These are phyloP conservation scores for Noctua janthina DNA, from an alignment of 2,888 invertebrate genomes.

Conservation along the genomic window DNA sequence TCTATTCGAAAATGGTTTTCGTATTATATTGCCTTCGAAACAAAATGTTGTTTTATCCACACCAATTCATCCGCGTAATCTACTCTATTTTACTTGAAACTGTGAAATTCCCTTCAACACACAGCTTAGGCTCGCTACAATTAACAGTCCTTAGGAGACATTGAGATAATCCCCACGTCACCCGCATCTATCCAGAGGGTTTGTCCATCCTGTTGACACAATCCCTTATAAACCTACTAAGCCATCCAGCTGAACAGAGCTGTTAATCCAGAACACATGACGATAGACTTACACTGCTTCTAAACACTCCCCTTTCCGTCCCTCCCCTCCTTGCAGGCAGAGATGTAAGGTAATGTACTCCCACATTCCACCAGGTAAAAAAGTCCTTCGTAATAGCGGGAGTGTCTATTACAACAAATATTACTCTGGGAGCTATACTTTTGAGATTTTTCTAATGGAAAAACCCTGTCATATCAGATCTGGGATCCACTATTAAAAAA, in stretches of 20 bases:
- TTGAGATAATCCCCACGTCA: neutral
- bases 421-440: neutral
- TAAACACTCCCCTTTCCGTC: neutral
- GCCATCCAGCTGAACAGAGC: neutral
- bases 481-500: neutral
- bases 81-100: neutral
- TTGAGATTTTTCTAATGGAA: too few species aligned
- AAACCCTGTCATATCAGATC: too few species aligned
- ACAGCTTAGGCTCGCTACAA: neutral
- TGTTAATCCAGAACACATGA: neutral
- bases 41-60: neutral
- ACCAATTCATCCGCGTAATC: neutral
- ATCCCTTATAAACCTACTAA: slow-evolving; percentile 6
- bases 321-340: neutral
- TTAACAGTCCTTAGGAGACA: neutral
- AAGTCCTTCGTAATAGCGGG: too few species aligned
- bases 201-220: slow-evolving; percentile 10
- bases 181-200: neutral
- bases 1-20: too few species aligned
- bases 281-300: neutral
- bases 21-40: neutral
- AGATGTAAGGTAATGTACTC: neutral
- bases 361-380: neutral
- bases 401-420: too few species aligned
- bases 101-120: neutral